These are phyloP conservation scores for Ataeniobius toweri DNA, from an alignment of 2,797 vertebrate species.

Conservation along the genomic window DNA sequence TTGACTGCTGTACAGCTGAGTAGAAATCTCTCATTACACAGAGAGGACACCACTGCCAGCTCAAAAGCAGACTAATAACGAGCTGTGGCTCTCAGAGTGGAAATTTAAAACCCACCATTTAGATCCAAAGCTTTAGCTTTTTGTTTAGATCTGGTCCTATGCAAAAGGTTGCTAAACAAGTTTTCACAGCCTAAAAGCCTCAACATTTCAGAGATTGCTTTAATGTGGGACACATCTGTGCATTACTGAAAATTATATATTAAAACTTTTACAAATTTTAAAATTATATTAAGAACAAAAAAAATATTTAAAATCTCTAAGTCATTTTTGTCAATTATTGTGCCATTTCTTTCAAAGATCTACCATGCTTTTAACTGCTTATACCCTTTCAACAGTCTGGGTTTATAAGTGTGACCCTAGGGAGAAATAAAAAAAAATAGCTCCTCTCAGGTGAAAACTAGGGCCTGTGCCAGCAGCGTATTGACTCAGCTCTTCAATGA, in stretches of 20 bases:
- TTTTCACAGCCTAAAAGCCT: conserved; percentile 50
- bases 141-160: conserved; percentile 44
- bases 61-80: conserved; percentile 40
- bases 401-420: conserved; percentile 57
- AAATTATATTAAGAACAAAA: not conserved
- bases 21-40: conserved; percentile 51
- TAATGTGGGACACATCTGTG: conserved; percentile 2
- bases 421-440: conserved; percentile 54
- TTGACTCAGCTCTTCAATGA: conserved; percentile 72
- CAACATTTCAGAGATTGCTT: conserved; percentile 6
- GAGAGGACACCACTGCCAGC: conserved; percentile 32
- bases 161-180: conserved; percentile 44
- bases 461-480: conserved; percentile 53
- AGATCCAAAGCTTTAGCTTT: conserved; percentile 56
- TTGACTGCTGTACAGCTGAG: conserved; percentile 18
- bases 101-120: conserved; percentile 61
- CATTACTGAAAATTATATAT: not conserved
- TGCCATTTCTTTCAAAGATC: conserved; percentile 31
- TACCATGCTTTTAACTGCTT: too few species aligned
- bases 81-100: conserved; percentile 39
- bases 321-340: conserved; percentile 12
- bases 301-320: not conserved
- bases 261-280: not conserved
- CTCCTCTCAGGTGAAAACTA: conserved; percentile 47
- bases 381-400: too few species aligned